A percentile compares a stretch with the other conserved stretches of the same genome.
phyloP scores from a whole-genome alignment of 23 tunicate genomes.

The Corella eumyota region DNA sequence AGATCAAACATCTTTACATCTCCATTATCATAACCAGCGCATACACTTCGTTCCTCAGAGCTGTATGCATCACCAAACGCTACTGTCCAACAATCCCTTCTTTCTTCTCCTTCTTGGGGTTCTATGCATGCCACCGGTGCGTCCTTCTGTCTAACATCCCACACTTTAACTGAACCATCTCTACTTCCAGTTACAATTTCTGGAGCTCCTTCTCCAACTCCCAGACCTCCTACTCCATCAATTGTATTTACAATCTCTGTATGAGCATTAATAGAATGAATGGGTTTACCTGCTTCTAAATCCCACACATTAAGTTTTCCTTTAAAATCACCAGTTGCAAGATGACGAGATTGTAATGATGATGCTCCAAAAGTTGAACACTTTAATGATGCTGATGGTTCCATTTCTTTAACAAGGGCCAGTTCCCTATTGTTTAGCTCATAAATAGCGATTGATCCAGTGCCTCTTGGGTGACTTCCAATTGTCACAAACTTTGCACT shows the following conservation, averaged over 20 bases:
- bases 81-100: slow-evolving; percentile 94
- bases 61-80: slow-evolving; percentile 91
- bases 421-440: slow-evolving; percentile 65
- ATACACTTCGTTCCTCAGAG: slow-evolving; percentile 77
- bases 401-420: slow-evolving; percentile 31
- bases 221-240: slow-evolving; percentile 96
- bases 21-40: slow-evolving; percentile 98
- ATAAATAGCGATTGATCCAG: slow-evolving; percentile 68
- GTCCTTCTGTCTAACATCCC: slow-evolving; percentile 94
- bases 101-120: slow-evolving; percentile 86
- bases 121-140: slow-evolving; percentile 89
- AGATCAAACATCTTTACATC: slow-evolving; percentile 95
- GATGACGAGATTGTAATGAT: slow-evolving; percentile 62
- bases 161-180: slow-evolving; percentile 91
- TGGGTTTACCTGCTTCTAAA: slow-evolving; percentile 53
- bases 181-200: slow-evolving; percentile 93
- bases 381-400: slow-evolving; percentile 62
- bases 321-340: slow-evolving; percentile 93
- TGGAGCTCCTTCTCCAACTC: slow-evolving; percentile 97
- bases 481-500: slow-evolving; percentile 78
- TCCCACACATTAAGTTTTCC: slow-evolving; percentile 88
- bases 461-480: slow-evolving; percentile 92
- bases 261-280: slow-evolving; percentile 50
- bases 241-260: slow-evolving; percentile 79
- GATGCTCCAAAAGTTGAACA: slow-evolving; percentile 96